Evolutionary conservation across 30 jellyfish, hydroid and myxozoan species (phyloP).

Genomic region (Pelagia noctiluca): DNA sequence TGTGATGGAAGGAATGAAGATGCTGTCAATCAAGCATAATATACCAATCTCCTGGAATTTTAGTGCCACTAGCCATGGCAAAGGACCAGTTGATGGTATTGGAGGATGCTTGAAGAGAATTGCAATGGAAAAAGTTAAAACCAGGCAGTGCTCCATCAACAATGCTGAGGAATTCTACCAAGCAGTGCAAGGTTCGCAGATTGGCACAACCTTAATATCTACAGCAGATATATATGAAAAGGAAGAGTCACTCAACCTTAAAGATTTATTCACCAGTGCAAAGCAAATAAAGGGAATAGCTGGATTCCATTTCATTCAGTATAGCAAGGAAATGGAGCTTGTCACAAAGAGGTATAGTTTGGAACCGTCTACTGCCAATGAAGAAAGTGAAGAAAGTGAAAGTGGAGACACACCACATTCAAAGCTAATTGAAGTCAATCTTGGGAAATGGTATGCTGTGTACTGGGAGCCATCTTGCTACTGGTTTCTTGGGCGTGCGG

Average conservation of each 20-base stretch:
- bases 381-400: neutral
- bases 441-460: neutral
- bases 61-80: neutral
- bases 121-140: conserved; percentile 20
- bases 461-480: neutral
- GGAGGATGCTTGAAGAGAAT: conserved; percentile 10
- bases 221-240: neutral
- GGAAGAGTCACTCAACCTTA: neutral
- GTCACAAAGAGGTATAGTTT: neutral
- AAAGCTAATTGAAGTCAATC: neutral
- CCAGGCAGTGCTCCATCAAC: conserved; percentile 26
- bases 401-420: neutral
- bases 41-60: neutral
- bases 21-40: too few species aligned
- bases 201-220: neutral
- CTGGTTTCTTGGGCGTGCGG: neutral
- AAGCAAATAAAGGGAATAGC: neutral
- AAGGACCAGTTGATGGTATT: neutral
- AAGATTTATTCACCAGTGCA: neutral
- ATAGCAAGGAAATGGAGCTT: neutral
- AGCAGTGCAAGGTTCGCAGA: neutral
- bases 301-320: neutral
- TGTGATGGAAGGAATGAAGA: too few species aligned
- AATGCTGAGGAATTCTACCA: conserved; percentile 6
- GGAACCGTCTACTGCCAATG: neutral